A percentile compares a stretch with the other conserved stretches of the same genome.
phyloP scores from a whole-genome alignment of 2,888 invertebrate genomes.

The Cristatella mucedo region DNA sequence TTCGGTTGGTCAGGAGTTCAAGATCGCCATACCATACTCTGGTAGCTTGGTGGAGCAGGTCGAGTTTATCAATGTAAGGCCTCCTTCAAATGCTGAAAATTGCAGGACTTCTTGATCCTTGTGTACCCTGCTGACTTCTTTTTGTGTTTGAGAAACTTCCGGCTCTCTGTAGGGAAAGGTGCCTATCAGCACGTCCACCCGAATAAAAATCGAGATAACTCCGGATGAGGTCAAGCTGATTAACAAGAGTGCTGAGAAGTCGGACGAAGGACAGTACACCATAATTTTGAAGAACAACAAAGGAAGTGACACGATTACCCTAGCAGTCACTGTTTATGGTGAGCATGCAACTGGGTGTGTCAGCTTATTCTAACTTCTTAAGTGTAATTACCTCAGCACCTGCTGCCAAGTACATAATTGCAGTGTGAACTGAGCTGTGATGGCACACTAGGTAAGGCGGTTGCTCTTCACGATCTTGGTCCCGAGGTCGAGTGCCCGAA shows the following conservation, averaged over 20 bases:
- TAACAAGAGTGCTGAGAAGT: conserved; percentile 63
- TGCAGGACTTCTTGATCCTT: not conserved
- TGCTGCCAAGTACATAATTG: no score
- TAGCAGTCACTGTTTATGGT: conserved; percentile 57
- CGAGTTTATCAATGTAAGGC: conserved; percentile 69
- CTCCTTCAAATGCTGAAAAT: no score
- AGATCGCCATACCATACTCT: conserved; percentile 83
- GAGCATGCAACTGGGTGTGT: no score
- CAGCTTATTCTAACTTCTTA: no score
- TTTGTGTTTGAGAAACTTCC: conserved; percentile 3
- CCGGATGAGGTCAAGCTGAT: conserved; percentile 25
- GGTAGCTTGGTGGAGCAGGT: conserved; percentile 56
- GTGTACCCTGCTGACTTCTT: conserved; percentile 2
- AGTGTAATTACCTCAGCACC: no score
- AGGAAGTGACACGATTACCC: conserved; percentile 76
- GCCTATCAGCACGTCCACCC: no score
- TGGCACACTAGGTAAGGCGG: no score
- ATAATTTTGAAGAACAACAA: conserved; percentile 73
- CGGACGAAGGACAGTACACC: conserved; percentile 81
- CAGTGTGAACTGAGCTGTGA: no score
- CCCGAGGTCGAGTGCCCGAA: no score
- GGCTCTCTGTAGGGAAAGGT: no score
- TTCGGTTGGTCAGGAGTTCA: conserved; percentile 85
- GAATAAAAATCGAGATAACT: conserved; percentile 54
- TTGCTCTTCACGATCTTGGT: no score